Percentiles rank a stretch among this genome's conserved stretches.
These are phyloP conservation scores for Caranx melampygus DNA, from an alignment of 2,113 vertebrate species.

Conservation along the genomic window DNA sequence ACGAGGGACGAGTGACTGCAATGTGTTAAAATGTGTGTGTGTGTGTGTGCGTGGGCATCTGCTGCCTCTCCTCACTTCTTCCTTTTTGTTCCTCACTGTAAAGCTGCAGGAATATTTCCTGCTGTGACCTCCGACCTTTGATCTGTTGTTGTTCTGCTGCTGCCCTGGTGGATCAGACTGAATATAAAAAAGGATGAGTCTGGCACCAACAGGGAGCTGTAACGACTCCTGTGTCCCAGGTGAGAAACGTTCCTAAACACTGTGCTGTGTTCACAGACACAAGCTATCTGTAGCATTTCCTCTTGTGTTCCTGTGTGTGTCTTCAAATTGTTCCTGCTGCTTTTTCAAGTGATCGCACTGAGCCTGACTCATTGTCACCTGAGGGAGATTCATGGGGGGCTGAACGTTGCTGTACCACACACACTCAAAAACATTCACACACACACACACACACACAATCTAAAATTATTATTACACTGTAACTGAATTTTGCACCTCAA, in stretches of 20 bases:
- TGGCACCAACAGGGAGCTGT: conserved; percentile 18
- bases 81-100: not conserved
- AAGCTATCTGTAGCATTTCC: conserved; percentile 11
- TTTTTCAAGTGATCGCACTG: not conserved
- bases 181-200: conserved; percentile 2
- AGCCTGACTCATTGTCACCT: not conserved
- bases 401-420: not conserved
- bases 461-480: no score
- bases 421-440: not conserved
- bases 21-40: conserved; percentile 13
- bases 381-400: not conserved
- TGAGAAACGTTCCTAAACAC: not conserved
- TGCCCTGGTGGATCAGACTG: not conserved
- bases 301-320: not conserved
- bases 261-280: not conserved
- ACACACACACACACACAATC: no score
- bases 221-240: conserved; percentile 1
- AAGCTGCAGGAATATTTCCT: not conserved
- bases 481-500: no score
- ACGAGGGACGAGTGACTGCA: conserved; percentile 12
- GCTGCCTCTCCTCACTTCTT: not conserved
- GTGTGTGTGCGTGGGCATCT: not conserved
- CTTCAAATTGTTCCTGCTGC: not conserved
- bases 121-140: conserved; percentile 1
- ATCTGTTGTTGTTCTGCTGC: not conserved